Evolutionary conservation across 2,797 vertebrate genomes (phyloP).

Genomic region (Eulemur mongoz): DNA sequence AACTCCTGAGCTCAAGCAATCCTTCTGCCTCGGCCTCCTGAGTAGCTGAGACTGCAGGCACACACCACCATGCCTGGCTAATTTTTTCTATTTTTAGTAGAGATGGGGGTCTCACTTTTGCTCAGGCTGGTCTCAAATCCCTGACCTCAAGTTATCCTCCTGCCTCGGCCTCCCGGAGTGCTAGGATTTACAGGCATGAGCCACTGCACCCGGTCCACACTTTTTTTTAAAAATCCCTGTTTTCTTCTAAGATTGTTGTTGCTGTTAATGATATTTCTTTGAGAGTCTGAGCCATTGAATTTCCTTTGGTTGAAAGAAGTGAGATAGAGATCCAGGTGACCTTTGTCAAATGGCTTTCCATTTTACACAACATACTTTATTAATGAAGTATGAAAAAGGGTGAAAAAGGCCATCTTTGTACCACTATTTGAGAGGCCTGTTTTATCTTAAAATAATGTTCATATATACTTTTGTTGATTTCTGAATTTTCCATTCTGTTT

Average conservation of each 20-base stretch:
- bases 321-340: not conserved
- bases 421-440: not conserved
- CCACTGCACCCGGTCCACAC: too few relatives aligned
- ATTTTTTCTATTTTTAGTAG: too few relatives aligned
- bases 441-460: not conserved
- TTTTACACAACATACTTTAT: not conserved
- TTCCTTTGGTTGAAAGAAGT: conserved; percentile 18
- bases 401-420: not conserved
- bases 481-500: not conserved
- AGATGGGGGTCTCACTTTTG: too few relatives aligned
- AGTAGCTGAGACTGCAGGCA: too few relatives aligned
- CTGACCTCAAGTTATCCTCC: too few relatives aligned
- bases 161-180: too few relatives aligned
- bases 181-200: too few relatives aligned
- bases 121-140: too few relatives aligned
- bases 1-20: too few relatives aligned
- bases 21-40: too few relatives aligned
- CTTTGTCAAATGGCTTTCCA: not conserved
- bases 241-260: not conserved
- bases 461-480: not conserved
- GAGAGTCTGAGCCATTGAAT: not conserved
- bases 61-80: too few relatives aligned
- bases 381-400: not conserved
- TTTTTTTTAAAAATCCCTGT: not conserved
- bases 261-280: not conserved